Evolutionary conservation across 1,140 invertebrate species (phyloP), one percentile per base, ranked within the genome.

Genomic region (Ptiloglossa arizonensis): DNA sequence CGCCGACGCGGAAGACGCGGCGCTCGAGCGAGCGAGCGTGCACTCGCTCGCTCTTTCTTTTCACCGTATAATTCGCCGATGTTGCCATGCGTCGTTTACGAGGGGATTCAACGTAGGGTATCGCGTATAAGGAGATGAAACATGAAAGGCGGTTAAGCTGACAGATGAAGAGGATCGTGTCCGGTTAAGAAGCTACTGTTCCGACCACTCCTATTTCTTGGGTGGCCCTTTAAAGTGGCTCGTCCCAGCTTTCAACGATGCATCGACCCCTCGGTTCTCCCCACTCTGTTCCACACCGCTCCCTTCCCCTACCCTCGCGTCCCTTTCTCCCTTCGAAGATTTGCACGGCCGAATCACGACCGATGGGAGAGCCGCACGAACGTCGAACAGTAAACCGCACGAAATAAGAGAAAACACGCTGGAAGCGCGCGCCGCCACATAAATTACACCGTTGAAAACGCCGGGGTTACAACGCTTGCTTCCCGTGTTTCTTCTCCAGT

Each of bases 131-230:
- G 82, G 82, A 88, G 85, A 88, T 86, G 84, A 87, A 89, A 88
- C 88, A 86, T 85, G 88, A 88, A 88, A 88, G 82, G 79, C 83
- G 81, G 76, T 86, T 89, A 90, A 90, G 88, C 87, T 87, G 88
- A 90, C 89, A 89, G 85, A 89, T 90, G 88, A 90, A 87, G 87
- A 83, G 86, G 87, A 89, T 90, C 86, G 81, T 63, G 79, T 83
- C 69, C 66, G 54, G 82, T 82, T 84, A 87, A 87, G 88, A 87
- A 79, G 85, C 86, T 88, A 88, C 88, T 86, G 88, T 90, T 89
- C 82, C 70, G 81, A 87, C 80, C 77, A 81, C 86, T 89, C 80
- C 86, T 89, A 86, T 83, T 86, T 74, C 88, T 86, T 88, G 86
- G 88, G 86, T 88, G 87, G 88, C 77, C 84, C 76, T 81, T 83